Evolutionary conservation across 2,888 invertebrate species (phyloP).

Genomic region (Icerya purchasi): DNA sequence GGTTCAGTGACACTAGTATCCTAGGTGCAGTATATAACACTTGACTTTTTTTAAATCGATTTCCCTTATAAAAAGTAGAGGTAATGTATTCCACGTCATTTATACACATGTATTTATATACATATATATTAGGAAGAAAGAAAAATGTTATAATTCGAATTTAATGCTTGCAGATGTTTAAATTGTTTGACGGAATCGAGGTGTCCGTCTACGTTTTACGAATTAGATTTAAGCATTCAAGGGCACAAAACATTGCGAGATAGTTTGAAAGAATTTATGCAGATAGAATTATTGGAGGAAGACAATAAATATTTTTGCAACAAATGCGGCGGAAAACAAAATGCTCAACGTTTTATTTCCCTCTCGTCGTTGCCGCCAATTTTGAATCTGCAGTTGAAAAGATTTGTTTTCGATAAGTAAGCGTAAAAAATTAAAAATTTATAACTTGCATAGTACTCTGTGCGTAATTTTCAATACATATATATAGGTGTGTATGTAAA

Average conservation of each 20-base stretch:
- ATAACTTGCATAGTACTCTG: too few relatives aligned
- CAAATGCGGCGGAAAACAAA: conserved; percentile 32
- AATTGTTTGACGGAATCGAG: conserved; percentile 32
- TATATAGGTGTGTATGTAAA: too few relatives aligned
- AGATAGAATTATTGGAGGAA: conserved; percentile 35
- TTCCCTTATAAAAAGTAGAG: too few relatives aligned
- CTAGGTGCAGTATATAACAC: too few relatives aligned
- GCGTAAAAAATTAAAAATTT: too few relatives aligned
- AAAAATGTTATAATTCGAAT: not conserved
- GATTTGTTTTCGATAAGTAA: conserved; percentile 39
- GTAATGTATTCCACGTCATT: too few relatives aligned
- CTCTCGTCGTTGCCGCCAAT: conserved; percentile 34
- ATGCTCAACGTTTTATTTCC: conserved; percentile 33
- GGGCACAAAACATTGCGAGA: conserved; percentile 25
- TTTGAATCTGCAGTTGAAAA: conserved; percentile 36
- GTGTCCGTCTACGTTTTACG: conserved; percentile 34
- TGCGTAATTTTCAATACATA: too few relatives aligned
- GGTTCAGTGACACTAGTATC: too few relatives aligned
- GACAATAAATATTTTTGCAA: conserved; percentile 36
- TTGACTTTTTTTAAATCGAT: too few relatives aligned
- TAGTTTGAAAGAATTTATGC: conserved; percentile 32
- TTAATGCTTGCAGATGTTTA: conserved; percentile 29
- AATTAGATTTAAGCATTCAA: conserved; percentile 33
- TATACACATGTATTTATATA: too few relatives aligned
- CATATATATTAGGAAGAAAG: too few relatives aligned